Evolutionary conservation across 2,113 vertebrate species (phyloP).

Genomic region (Callospermophilus lateralis): DNA sequence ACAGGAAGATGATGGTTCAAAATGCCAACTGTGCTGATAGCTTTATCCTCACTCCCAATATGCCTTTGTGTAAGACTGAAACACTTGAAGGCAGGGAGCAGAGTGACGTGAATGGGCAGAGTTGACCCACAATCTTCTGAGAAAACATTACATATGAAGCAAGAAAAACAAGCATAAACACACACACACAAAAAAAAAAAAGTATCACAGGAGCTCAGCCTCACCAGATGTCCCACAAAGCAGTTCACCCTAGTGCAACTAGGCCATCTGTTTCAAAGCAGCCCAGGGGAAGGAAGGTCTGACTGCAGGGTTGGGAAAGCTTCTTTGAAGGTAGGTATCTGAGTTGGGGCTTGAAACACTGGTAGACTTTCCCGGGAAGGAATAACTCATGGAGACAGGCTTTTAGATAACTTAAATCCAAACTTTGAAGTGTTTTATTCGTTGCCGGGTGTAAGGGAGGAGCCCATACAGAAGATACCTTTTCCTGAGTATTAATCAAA

Average conservation of each 20-base stretch:
- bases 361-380: background rate
- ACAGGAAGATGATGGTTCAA: background rate
- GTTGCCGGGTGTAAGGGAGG: background rate
- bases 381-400: background rate
- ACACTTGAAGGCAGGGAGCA: background rate
- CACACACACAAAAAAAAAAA: background rate
- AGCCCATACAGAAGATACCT: background rate
- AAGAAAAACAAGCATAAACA: background rate
- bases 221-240: background rate
- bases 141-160: background rate
- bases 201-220: background rate
- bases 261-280: background rate
- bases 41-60: background rate
- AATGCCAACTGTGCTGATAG: background rate
- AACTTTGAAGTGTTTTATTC: background rate
- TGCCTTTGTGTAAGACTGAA: background rate
- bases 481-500: slow-evolving; percentile 13
- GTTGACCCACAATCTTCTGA: background rate
- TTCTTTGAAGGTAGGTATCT: background rate
- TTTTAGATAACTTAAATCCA: background rate
- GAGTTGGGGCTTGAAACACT: background rate
- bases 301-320: background rate
- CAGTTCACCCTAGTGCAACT: background rate
- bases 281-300: background rate
- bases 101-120: background rate